These are phyloP conservation scores for Orthosia cruda DNA, from an alignment of 2,888 invertebrate species.

Conservation along the genomic window DNA sequence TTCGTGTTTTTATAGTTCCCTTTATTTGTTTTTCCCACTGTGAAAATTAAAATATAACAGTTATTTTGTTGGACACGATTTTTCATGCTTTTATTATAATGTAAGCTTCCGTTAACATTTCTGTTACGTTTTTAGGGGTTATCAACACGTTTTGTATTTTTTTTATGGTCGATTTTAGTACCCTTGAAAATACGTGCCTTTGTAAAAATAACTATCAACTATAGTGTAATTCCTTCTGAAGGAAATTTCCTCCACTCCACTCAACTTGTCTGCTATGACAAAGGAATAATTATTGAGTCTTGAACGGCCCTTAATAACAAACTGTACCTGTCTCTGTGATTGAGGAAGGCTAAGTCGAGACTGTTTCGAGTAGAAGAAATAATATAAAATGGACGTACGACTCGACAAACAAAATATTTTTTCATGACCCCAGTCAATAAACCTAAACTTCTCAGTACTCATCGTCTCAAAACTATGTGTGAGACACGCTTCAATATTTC, in stretches of 20 bases:
- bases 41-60: slow-evolving; percentile 69
- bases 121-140: slow-evolving; percentile 11
- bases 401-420: neutral
- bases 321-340: too few species aligned
- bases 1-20: slow-evolving; percentile 75
- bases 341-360: too few species aligned
- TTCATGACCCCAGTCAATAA: neutral
- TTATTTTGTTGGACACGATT: slow-evolving; percentile 64
- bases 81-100: slow-evolving; percentile 59
- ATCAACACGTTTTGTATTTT: slow-evolving; percentile 21
- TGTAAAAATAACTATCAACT: neutral
- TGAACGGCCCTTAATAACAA: too few species aligned
- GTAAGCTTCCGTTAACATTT: slow-evolving; percentile 46
- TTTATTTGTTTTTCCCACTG: slow-evolving; percentile 75
- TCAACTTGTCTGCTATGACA: too few species aligned
- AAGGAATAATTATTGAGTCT: too few species aligned
- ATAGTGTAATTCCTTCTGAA: too few species aligned
- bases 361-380: too few species aligned
- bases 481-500: slow-evolving; percentile 45
- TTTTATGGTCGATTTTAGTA: neutral
- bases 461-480: neutral
- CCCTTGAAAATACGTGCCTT: neutral
- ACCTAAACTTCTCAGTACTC: neutral
- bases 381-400: too few species aligned
- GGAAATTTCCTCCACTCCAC: too few species aligned